A percentile compares a stretch with the other conserved stretches of the same genome.
phyloP scores from a whole-genome alignment of 1,140 invertebrate genomes.

The Drosophila auraria region DNA sequence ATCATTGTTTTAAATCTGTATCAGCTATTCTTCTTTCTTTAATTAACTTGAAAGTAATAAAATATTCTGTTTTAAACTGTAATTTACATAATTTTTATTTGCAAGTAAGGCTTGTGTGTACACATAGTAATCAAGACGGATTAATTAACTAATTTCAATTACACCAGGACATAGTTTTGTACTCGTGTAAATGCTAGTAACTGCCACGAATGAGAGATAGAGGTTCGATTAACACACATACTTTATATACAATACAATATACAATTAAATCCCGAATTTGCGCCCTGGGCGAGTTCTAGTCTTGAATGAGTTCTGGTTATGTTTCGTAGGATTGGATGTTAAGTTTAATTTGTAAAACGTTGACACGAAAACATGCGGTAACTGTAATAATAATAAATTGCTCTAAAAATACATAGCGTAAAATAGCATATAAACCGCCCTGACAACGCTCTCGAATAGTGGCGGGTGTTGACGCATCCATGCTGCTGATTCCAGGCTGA shows the following conservation, averaged over 20 bases:
- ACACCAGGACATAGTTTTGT: constrained; percentile 18
- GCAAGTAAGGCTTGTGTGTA: constrained; percentile 30
- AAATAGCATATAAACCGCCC: constrained; percentile 57
- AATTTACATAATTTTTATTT: constrained; percentile 38
- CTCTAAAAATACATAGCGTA: constrained; percentile 79
- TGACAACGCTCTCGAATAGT: constrained; percentile 30
- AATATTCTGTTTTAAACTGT: neutral
- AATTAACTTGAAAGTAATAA: neutral
- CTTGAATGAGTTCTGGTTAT: constrained; percentile 26
- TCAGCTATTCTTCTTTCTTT: neutral
- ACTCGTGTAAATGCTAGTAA: constrained; percentile 29
- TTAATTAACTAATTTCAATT: constrained; percentile 30
- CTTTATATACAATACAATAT: constrained; percentile 16
- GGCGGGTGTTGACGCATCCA: constrained; percentile 17
- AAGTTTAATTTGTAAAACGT: constrained; percentile 67
- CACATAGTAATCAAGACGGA: constrained; percentile 19
- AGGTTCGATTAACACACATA: constrained; percentile 28
- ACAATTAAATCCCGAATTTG: constrained; percentile 17
- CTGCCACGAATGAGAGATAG: constrained; percentile 26
- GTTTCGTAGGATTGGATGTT: constrained; percentile 24
- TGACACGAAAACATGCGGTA: constrained; percentile 69
- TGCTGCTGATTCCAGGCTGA: constrained; percentile 15
- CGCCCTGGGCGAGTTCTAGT: constrained; percentile 15
- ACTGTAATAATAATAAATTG: constrained; percentile 71
- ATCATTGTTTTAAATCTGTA: neutral